Evolutionary conservation across 2,888 invertebrate species (phyloP).

Genomic region (Cepaea hortensis): DNA sequence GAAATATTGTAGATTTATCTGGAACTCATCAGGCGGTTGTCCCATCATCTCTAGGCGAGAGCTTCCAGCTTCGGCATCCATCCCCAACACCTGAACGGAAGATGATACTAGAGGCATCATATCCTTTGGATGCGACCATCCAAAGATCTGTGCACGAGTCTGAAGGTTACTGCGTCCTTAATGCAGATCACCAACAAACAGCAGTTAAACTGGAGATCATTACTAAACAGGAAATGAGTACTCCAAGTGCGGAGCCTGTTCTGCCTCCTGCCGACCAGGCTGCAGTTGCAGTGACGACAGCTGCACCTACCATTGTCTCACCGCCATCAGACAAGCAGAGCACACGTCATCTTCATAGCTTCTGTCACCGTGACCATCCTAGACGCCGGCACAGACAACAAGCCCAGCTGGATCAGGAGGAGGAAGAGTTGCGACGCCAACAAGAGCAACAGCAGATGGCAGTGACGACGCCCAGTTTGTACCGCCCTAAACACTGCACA

Average conservation of each 20-base stretch:
- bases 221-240: neutral
- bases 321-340: neutral
- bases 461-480: neutral
- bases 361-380: conserved; percentile 45
- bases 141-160: neutral
- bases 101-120: conserved; percentile 35
- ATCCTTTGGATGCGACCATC: neutral
- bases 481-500: conserved; percentile 80
- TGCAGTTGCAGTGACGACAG: neutral
- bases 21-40: neutral
- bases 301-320: neutral
- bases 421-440: neutral
- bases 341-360: conserved; percentile 24
- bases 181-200: neutral
- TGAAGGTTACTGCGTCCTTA: neutral
- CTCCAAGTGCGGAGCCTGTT: neutral
- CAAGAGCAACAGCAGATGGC: conserved; percentile 10
- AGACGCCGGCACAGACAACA: conserved; percentile 39
- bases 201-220: conserved; percentile 18
- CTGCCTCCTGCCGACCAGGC: neutral
- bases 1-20: conserved; percentile 16
- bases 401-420: conserved; percentile 19
- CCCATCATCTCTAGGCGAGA: conserved; percentile 14
- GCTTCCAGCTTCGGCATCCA: conserved; percentile 24
- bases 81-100: conserved; percentile 36